Evolutionary conservation across 1,140 invertebrate genomes (phyloP), one percentile per base, ranked within the genome.

Genomic region (Drosophila repleta): DNA sequence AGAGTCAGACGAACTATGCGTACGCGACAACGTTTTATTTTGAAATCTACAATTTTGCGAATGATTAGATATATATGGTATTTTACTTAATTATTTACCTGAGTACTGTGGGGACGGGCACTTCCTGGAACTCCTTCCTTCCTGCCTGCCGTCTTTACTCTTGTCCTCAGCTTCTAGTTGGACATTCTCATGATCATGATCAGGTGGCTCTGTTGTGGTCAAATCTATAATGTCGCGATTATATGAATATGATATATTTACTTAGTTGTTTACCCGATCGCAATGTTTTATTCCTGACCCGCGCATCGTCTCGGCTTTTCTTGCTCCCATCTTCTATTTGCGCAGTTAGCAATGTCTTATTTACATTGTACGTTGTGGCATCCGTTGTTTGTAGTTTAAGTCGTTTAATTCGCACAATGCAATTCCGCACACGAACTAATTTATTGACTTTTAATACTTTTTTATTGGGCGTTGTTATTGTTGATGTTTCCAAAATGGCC

Each of bases 371-470:
- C 13, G 3, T 43, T 2, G 15, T 7, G 2, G 15, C 5, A 17
- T 39, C 5, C 4, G 3, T 20, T 48, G 8, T 8, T 26, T 3
- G 1, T 6, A 49, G 0, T 45, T 70, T 67, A 15, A 63, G 6
- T 29, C 79, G 79, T 41, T 51, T 79, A 24, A 83, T 46, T 61
- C 43, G 60, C 6, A 83, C 79, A 4, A 66, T 49, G 45, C 80
- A 83, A 37, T 76, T 76, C 11, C 46, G 35, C 11, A 71, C 39
- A 5, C 13, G 15, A 37, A 8, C 20, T 32, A 18, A 6, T 41
- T 39, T 6, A n/a, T n/a, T 10, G 13, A 6, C 1, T 0, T 5
- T 46, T 46, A 46, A 20, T 4, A 5, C 15, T 29, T 66, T 39
- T 37, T 21, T 26, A 15, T 10, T 39, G 10, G 15, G n/a, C 8